These are phyloP conservation scores for Lithophane socia DNA, from an alignment of 2,888 invertebrate genomes.

Conservation along the genomic window DNA sequence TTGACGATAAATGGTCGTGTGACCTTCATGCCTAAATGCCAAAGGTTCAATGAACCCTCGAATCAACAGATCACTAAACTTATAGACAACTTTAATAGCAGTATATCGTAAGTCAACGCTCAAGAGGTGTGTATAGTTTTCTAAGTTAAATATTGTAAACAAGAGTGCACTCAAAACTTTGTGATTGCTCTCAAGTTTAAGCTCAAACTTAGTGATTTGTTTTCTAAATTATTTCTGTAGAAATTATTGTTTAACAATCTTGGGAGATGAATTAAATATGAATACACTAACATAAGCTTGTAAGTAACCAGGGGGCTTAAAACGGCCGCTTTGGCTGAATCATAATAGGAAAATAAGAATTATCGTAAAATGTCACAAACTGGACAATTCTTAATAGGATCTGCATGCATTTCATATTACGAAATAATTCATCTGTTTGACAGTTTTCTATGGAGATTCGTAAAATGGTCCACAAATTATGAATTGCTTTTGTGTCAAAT, in stretches of 20 bases:
- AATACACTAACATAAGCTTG: neutral
- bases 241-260: neutral
- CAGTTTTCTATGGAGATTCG: too few species aligned
- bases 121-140: conserved; percentile 4
- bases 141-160: conserved; percentile 24
- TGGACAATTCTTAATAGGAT: too few species aligned
- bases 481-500: too few species aligned
- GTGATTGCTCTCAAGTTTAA: neutral
- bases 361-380: too few species aligned
- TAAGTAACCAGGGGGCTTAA: too few species aligned
- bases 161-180: neutral
- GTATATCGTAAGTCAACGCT: neutral
- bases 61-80: conserved; percentile 1
- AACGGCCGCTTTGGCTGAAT: too few species aligned
- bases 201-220: neutral
- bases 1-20: conserved; percentile 29
- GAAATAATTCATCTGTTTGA: too few species aligned
- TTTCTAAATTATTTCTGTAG: neutral
- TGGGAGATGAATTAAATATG: too few species aligned
- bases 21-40: conserved; percentile 46
- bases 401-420: too few species aligned
- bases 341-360: too few species aligned
- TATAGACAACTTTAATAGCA: conserved; percentile 21
- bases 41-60: conserved; percentile 26
- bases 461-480: too few species aligned